These are phyloP conservation scores for Corynorhinus townsendii DNA, from an alignment of 2,113 vertebrate species.

Conservation along the genomic window DNA sequence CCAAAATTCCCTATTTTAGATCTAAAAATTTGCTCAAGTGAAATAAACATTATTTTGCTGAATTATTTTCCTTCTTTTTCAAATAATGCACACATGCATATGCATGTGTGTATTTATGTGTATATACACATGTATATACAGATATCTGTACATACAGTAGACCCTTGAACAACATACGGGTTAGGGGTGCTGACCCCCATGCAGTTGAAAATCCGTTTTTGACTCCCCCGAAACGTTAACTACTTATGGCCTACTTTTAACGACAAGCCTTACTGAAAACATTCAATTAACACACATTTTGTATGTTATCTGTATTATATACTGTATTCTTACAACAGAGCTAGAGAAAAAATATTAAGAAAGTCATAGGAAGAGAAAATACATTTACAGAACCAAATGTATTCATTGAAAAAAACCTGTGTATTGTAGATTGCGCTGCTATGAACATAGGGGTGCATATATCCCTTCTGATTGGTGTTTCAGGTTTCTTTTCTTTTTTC, in stretches of 20 bases:
- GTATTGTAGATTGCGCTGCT: no score
- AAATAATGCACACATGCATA: not conserved
- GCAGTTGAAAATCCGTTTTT: not conserved
- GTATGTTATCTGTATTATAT: not conserved
- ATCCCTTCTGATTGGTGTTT: no score
- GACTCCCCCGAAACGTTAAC: not conserved
- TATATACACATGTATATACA: not conserved
- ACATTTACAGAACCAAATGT: not conserved
- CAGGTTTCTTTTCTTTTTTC: no score
- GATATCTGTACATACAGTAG: no score
- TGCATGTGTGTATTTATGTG: not conserved
- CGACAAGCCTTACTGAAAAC: not conserved
- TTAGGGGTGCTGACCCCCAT: not conserved
- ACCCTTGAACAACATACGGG: not conserved
- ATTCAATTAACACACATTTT: not conserved
- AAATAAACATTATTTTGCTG: conserved; percentile 2
- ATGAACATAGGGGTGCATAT: no score
- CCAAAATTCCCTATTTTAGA: not conserved
- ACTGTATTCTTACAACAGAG: not conserved
- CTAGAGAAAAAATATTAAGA: not conserved
- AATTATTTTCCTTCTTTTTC: conserved; percentile 3
- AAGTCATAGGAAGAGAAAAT: not conserved
- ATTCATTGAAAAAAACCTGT: not conserved
- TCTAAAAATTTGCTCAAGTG: not conserved
- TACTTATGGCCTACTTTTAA: not conserved